Base-by-base conservation (phyloP, 2,113 vertebrate genomes). In the Gymnocephalus cernua region DNA sequence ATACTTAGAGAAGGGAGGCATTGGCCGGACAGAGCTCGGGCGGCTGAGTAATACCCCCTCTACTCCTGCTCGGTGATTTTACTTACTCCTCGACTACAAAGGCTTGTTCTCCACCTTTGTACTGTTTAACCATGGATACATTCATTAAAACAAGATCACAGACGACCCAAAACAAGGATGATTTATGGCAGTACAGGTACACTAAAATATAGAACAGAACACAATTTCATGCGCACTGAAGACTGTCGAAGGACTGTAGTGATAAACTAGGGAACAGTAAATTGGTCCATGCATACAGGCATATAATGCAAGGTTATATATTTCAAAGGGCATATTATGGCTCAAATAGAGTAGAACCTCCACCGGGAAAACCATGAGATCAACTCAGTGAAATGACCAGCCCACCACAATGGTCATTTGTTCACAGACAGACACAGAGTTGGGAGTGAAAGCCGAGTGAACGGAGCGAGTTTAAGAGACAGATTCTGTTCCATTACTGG, bases 1-100 rank as follows among this genome's bases (percentile, higher is more conserved):
- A 93, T 81, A 91, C 82, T 94, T 88, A 93, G 76, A 69, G 67
- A 58, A 78, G 73, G 71, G 68, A 64, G 69, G 72, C 3, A 53
- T 15, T 61, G 64, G 80, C 79, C 16, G 76, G 75, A 80, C 76
- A 64, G 74, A 62, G 65, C n/a, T 51, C 32, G 11, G 72, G 50
- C 51, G 5, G 71, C 71, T 90, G 85, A 92, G 67, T 86, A 83
- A 91, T 88, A 74, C 47, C 10, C 4, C 4, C 50, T 41, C 21
- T 11, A 15, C 63, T 77, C n/a, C 65, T 59, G 41, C 54, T 67
- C 41, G 45, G 64, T 59, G 69, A 71, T 84, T 82, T 79, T 3
- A 56, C 48, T 27, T 66, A 77, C 66, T 75, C n/a, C 19, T 41
- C 6, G n/a, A 79, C 82, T 77, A 67, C 69, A 85, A 80, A 83